Percentiles rank a stretch among this genome's conserved stretches.
These are phyloP conservation scores for Ridgeia piscesae DNA, from an alignment of 1,140 invertebrate genomes.

Conservation along the genomic window DNA sequence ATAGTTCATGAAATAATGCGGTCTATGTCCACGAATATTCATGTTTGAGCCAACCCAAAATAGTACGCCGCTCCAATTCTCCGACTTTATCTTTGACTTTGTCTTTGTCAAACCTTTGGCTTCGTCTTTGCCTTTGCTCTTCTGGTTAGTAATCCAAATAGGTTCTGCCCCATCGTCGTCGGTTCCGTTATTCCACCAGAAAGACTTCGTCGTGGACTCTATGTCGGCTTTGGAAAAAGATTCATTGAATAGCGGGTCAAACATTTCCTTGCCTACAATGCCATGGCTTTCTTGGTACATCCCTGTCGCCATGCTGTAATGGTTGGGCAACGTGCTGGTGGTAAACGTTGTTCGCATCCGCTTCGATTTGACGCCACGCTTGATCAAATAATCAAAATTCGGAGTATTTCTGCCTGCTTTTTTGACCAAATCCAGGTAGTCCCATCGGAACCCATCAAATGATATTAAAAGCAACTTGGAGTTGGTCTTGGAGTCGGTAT, in stretches of 20 bases:
- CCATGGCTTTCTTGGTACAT: constrained; percentile 75
- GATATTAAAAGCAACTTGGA: constrained; percentile 48
- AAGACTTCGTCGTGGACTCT: constrained; percentile 33
- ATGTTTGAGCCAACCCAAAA: constrained; percentile 27
- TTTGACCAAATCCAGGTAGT: constrained; percentile 46
- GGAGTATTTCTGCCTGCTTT: constrained; percentile 33
- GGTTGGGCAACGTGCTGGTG: constrained; percentile 80
- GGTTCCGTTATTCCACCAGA: constrained; percentile 43
- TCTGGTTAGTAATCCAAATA: constrained; percentile 52
- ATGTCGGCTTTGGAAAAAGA: constrained; percentile 50
- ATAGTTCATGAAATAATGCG: constrained; percentile 43
- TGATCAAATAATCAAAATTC: constrained; percentile 51
- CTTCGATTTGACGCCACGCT: constrained; percentile 40
- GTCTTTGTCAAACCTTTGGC: constrained; percentile 16
- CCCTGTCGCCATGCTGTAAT: constrained; percentile 77
- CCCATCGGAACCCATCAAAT: constrained; percentile 59
- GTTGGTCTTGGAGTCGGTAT: not conserved
- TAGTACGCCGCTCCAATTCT: constrained; percentile 31
- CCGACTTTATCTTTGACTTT: too few relatives aligned
- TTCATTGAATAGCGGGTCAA: constrained; percentile 62
- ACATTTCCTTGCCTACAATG: constrained; percentile 69
- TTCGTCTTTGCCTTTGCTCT: constrained; percentile 18
- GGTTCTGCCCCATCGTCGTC: constrained; percentile 42
- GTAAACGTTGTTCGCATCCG: constrained; percentile 65
- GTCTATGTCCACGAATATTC: not conserved